These are phyloP conservation scores for Amphiura filiformis DNA, from an alignment of 35 echinoderm and acorn worm genomes.

Conservation along the genomic window DNA sequence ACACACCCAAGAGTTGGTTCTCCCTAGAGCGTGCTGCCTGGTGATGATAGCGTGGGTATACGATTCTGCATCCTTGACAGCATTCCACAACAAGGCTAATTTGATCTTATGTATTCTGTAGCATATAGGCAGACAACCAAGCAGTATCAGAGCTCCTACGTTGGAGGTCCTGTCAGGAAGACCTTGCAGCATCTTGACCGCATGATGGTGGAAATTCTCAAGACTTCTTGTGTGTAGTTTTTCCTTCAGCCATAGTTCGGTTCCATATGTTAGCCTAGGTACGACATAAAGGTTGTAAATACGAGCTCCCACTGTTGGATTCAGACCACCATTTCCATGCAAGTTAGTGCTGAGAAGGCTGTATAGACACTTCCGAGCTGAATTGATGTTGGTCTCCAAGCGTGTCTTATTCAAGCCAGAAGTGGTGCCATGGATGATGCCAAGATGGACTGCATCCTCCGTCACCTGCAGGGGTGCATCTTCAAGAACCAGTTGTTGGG, in stretches of 20 bases:
- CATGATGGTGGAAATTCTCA: neutral
- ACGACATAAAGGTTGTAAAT: neutral
- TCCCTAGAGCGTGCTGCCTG: neutral
- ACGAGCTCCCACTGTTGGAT: neutral
- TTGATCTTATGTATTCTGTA: neutral
- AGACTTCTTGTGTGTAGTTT: neutral
- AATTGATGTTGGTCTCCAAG: neutral
- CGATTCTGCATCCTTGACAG: neutral
- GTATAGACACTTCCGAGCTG: neutral
- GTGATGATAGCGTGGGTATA: neutral
- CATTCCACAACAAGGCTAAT: neutral
- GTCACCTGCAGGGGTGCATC: neutral
- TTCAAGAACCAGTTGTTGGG: neutral
- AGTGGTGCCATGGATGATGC: neutral
- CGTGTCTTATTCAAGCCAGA: neutral
- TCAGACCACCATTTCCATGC: neutral
- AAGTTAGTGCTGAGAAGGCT: neutral
- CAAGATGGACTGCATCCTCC: neutral
- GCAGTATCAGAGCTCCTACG: neutral
- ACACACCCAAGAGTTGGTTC: neutral
- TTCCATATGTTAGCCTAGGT: neutral
- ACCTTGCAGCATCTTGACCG: neutral
- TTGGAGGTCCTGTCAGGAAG: neutral
- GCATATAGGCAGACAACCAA: neutral
- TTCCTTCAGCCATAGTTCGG: neutral